Evolutionary conservation across 2,797 vertebrate species (phyloP).

Genomic region (Channallabes apus): DNA sequence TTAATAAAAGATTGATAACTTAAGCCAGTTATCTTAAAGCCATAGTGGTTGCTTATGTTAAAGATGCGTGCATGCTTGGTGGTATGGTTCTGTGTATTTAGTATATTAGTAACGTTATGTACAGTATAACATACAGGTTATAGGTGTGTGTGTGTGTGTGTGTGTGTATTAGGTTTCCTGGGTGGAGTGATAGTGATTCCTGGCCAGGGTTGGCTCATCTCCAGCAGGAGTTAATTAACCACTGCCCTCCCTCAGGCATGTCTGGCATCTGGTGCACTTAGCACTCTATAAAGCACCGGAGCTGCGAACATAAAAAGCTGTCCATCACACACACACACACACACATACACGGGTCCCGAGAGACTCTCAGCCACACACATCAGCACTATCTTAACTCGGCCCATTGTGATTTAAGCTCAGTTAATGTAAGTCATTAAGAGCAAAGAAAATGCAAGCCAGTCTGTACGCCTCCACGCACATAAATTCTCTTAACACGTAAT

Average conservation of each 20-base stretch:
- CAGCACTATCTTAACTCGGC: background rate
- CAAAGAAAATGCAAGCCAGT: background rate
- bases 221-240: slow-evolving; percentile 52
- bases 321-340: background rate
- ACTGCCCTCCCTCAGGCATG: slow-evolving; percentile 43
- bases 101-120: background rate
- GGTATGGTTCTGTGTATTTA: background rate
- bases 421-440: background rate
- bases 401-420: background rate
- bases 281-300: slow-evolving; percentile 40
- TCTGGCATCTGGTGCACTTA: slow-evolving; percentile 52
- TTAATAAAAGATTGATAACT: background rate
- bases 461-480: background rate
- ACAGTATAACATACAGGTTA: background rate
- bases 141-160: background rate
- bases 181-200: background rate
- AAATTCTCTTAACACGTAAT: background rate
- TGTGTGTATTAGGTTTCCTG: background rate
- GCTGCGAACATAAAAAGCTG: slow-evolving; percentile 30
- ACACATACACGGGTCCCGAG: background rate
- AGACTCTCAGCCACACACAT: background rate
- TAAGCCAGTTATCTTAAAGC: background rate
- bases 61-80: background rate
- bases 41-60: background rate
- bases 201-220: background rate